Evolutionary conservation across 2,113 vertebrate genomes (phyloP).

Genomic region (Phyllostomus hastatus): DNA sequence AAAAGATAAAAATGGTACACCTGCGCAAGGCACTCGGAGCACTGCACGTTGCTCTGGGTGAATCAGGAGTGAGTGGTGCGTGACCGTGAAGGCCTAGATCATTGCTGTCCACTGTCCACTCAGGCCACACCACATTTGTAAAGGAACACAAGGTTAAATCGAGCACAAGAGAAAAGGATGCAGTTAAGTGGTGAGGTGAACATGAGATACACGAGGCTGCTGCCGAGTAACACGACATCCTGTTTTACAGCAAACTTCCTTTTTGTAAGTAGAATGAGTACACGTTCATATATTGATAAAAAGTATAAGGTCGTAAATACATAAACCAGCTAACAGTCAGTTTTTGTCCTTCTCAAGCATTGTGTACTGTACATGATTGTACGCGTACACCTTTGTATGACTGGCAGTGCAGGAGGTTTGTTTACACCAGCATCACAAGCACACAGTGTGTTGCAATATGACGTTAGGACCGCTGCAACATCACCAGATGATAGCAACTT

Average conservation of each 20-base stretch:
- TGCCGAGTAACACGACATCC: background rate
- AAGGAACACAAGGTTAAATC: background rate
- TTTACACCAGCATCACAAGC: background rate
- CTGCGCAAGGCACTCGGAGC: background rate
- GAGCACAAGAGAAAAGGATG: background rate
- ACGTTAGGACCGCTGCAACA: background rate
- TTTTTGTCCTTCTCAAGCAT: background rate
- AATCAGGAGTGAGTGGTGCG: background rate
- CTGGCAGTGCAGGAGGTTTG: background rate
- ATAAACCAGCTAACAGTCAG: background rate
- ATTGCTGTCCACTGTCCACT: background rate
- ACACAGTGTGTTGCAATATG: background rate
- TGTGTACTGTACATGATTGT: background rate
- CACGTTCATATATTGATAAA: no score
- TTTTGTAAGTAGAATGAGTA: background rate
- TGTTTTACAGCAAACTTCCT: background rate
- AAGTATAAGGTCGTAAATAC: background rate
- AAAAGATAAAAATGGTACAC: background rate
- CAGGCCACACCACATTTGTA: background rate
- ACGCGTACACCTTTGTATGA: background rate
- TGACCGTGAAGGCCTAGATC: background rate
- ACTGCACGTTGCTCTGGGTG: background rate
- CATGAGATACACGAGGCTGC: background rate
- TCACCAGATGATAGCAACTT: background rate
- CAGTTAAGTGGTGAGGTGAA: background rate